Conservation (phyloP, 1,140 invertebrate genomes). For the Sweltsa coloradensis region DNA sequence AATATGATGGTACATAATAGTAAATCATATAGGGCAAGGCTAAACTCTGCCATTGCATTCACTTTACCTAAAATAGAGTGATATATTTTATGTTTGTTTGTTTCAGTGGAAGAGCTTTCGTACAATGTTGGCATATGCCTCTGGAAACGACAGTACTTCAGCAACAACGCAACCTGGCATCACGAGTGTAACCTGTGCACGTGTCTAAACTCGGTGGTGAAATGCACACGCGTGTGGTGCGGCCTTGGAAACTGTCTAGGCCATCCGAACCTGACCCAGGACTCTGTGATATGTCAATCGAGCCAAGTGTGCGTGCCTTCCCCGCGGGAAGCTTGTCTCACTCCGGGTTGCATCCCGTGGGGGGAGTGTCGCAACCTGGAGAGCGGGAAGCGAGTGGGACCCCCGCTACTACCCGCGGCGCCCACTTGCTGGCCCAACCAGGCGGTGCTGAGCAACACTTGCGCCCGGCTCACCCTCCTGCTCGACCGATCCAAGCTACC, state of each 20-base stretch:
- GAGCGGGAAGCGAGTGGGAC: slow-evolving; percentile 56
- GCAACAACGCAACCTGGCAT: slow-evolving; percentile 51
- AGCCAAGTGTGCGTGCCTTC: slow-evolving; percentile 65
- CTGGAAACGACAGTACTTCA: slow-evolving; percentile 41
- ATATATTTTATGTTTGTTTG: slow-evolving; percentile 9
- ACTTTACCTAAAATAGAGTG: too few species aligned
- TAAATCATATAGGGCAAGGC: too few species aligned
- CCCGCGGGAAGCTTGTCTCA: slow-evolving; percentile 59
- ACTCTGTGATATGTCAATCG: slow-evolving; percentile 35
- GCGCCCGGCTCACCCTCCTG: slow-evolving; percentile 59
- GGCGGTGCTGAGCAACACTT: slow-evolving; percentile 50
- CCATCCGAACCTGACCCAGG: slow-evolving; percentile 19
- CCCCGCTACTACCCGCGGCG: slow-evolving; percentile 58
- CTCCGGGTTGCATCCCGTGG: slow-evolving; percentile 59
- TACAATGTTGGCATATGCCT: slow-evolving; percentile 33
- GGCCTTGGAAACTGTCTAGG: slow-evolving; percentile 62
- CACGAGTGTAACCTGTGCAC: slow-evolving; percentile 73
- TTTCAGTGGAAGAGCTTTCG: slow-evolving; percentile 30
- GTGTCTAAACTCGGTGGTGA: slow-evolving; percentile 56
- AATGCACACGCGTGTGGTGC: slow-evolving; percentile 77
- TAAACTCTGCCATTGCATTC: too few species aligned
- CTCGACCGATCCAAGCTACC: slow-evolving; percentile 43
- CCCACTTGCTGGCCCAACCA: slow-evolving; percentile 68
- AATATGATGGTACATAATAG: too few species aligned
- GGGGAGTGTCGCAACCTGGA: slow-evolving; percentile 70